Evolutionary conservation across 1,140 invertebrate genomes (phyloP).

Genomic region (Spodoptera frugiperda): DNA sequence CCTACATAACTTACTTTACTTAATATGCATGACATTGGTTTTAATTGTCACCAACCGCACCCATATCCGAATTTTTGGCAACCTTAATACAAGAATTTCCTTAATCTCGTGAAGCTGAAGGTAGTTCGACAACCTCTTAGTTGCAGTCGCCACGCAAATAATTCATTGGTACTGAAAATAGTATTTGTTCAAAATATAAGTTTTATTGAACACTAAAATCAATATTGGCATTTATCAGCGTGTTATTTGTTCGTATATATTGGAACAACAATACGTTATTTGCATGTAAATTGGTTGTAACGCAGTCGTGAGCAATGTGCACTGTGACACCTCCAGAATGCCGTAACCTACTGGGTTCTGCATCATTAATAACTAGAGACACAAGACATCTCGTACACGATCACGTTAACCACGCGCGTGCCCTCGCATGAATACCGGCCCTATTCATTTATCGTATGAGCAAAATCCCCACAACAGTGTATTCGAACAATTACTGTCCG

Average conservation of each 20-base stretch:
- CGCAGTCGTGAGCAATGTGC: conserved; percentile 55
- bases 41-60: conserved; percentile 20
- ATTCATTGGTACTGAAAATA: conserved; percentile 15
- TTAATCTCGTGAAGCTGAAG: conserved; percentile 18
- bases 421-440: conserved; percentile 12
- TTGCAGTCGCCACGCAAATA: conserved; percentile 13
- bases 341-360: conserved; percentile 22
- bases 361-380: conserved; percentile 46
- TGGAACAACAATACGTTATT: conserved; percentile 66
- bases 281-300: conserved; percentile 66
- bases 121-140: conserved; percentile 24
- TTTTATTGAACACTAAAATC: conserved; percentile 17
- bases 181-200: not conserved
- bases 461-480: not conserved
- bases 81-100: conserved; percentile 28
- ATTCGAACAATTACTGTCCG: conserved; percentile 38
- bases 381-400: conserved; percentile 37
- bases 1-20: conserved; percentile 25
- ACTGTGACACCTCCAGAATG: conserved; percentile 49
- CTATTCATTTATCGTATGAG: conserved; percentile 43
- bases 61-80: not conserved
- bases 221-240: conserved; percentile 41
- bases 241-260: conserved; percentile 52
- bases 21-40: conserved; percentile 29
- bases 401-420: conserved; percentile 32